Conservation (phyloP, 1,140 invertebrate species). For the Temnothorax longispinosus region DNA sequence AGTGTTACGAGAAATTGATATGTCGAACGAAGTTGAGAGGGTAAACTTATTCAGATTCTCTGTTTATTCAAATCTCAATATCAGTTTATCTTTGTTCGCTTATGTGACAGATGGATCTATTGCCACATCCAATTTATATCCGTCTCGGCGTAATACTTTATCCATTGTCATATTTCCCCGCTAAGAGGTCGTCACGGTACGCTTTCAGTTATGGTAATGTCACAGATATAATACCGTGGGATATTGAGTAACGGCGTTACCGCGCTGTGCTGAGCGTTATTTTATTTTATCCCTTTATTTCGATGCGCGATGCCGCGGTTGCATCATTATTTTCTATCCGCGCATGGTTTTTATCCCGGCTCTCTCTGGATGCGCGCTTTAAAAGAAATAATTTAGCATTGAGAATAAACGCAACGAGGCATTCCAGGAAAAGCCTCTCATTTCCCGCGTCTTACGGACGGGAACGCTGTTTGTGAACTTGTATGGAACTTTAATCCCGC, state of each 20-base stretch:
- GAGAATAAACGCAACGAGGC: slow-evolving; percentile 14
- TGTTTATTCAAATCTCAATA: slow-evolving; percentile 35
- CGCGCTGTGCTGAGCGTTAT: neutral
- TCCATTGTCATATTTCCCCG: slow-evolving; percentile 38
- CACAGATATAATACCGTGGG: slow-evolving; percentile 46
- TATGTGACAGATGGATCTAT: slow-evolving; percentile 46
- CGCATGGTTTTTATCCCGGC: neutral
- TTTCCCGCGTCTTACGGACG: slow-evolving; percentile 35
- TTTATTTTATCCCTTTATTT: slow-evolving; percentile 31
- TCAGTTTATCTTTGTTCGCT: slow-evolving; percentile 51
- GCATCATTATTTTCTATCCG: slow-evolving; percentile 39
- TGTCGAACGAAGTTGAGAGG: slow-evolving; percentile 22
- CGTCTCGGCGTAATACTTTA: slow-evolving; percentile 39
- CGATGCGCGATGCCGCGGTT: neutral
- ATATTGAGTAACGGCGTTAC: slow-evolving; percentile 1
- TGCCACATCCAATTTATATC: slow-evolving; percentile 37
- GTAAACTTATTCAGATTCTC: slow-evolving; percentile 47
- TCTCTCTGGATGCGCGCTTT: neutral
- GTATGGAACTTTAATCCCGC: slow-evolving; percentile 66
- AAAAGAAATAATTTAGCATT: slow-evolving; percentile 49
- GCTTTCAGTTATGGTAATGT: slow-evolving; percentile 45
- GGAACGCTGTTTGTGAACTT: slow-evolving; percentile 56
- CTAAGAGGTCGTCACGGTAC: slow-evolving; percentile 42
- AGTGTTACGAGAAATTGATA: slow-evolving; percentile 42
- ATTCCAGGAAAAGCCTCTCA: slow-evolving; percentile 23